Conservation (phyloP, 2,888 invertebrate genomes). For the Argyra leucocephala region DNA sequence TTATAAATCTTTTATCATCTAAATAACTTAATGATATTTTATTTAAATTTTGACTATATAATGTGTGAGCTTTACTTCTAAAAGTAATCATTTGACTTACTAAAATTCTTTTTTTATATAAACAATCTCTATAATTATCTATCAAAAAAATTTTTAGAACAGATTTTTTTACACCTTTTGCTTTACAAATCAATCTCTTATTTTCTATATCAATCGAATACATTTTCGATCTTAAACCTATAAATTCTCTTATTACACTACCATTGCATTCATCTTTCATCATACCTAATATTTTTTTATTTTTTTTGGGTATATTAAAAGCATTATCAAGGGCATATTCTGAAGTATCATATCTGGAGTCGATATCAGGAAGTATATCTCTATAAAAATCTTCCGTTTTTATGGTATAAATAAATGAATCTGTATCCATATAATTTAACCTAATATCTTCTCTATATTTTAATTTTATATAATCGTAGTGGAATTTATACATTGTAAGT, state of each 20-base stretch:
- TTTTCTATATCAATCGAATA: conserved; percentile 8
- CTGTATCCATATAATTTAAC: conserved; percentile 13
- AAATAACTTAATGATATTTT: conserved; percentile 14
- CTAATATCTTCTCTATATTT: conserved; percentile 14
- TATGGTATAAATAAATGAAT: too few relatives aligned
- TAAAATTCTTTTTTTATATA: conserved; percentile 11
- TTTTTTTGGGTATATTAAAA: too few relatives aligned
- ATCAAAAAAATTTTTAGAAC: background rate
- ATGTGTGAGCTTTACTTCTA: conserved; percentile 10
- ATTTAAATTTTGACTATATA: conserved; percentile 8
- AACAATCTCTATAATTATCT: conserved; percentile 8
- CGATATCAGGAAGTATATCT: too few relatives aligned
- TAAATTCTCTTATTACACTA: too few relatives aligned
- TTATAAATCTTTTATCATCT: conserved; percentile 15
- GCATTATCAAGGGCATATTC: too few relatives aligned
- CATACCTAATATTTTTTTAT: too few relatives aligned
- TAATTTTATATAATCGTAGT: conserved; percentile 31
- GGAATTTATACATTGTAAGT: conserved; percentile 33
- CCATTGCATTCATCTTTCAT: too few relatives aligned
- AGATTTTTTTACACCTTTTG: conserved; percentile 11
- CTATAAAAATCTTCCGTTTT: too few relatives aligned
- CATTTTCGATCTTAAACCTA: too few relatives aligned
- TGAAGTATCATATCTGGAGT: too few relatives aligned
- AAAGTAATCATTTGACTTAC: background rate
- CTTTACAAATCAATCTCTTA: conserved; percentile 7